phyloP scores from a whole-genome alignment of 2,113 vertebrate genomes.

The Aspiorhynchus laticeps region DNA sequence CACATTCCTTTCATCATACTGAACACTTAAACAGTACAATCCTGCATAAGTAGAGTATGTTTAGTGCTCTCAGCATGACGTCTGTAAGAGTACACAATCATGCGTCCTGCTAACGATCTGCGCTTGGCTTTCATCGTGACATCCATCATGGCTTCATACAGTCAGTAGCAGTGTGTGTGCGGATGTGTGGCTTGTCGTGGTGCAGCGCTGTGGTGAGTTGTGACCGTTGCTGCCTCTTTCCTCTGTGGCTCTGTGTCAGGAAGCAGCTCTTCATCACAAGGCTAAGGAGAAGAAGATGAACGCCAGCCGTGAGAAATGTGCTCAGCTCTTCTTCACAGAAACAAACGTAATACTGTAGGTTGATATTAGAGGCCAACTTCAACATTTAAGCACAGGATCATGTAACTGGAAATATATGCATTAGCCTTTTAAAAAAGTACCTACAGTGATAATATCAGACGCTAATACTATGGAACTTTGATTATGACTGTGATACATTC shows the following conservation, averaged over 20 bases:
- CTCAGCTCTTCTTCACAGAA: conserved; percentile 38
- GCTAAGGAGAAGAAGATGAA: conserved; percentile 35
- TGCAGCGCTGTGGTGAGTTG: conserved; percentile 46
- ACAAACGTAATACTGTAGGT: not conserved
- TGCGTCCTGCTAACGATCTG: conserved; percentile 16
- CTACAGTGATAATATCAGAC: not conserved
- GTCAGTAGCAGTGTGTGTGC: conserved; percentile 25
- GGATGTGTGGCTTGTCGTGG: conserved; percentile 48
- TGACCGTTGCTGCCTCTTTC: conserved; percentile 58
- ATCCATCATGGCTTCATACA: conserved; percentile 40
- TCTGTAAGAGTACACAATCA: not conserved
- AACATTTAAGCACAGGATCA: conserved; percentile 16
- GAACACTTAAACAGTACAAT: not conserved
- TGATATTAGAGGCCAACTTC: not conserved
- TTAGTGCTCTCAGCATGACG: conserved; percentile 13
- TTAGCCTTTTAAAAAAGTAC: not conserved
- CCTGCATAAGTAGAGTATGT: not conserved
- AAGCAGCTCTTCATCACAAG: conserved; percentile 45
- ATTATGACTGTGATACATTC: not conserved
- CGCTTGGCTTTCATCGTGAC: conserved; percentile 18
- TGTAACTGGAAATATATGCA: not conserved
- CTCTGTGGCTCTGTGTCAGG: conserved; percentile 45
- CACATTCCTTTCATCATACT: not conserved
- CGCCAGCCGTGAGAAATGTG: conserved; percentile 50
- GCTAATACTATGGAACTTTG: not conserved